Conservation (phyloP, 2,888 invertebrate genomes). For the Chesias legatella region DNA sequence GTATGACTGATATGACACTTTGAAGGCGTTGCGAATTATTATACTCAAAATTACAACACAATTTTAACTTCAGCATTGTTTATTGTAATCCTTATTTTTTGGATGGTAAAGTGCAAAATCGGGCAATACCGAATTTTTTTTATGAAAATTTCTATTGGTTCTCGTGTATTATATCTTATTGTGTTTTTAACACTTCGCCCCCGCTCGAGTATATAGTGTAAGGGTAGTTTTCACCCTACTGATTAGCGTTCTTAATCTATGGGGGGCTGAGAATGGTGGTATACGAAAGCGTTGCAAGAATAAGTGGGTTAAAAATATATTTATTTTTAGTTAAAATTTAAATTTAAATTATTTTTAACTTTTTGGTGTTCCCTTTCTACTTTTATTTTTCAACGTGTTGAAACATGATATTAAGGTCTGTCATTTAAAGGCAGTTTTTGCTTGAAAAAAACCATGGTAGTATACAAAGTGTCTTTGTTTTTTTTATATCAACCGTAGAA, state of each 20-base stretch:
- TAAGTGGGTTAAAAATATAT: too few relatives aligned
- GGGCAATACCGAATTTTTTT: constrained; percentile 11
- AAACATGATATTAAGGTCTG: too few relatives aligned
- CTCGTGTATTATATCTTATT: constrained; percentile 66
- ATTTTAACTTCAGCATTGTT: constrained; percentile 21
- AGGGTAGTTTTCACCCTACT: constrained; percentile 75
- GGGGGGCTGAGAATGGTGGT: constrained; percentile 55
- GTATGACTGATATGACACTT: constrained; percentile 79
- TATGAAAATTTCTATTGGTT: constrained; percentile 16
- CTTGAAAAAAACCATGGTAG: too few relatives aligned
- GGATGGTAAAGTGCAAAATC: constrained; percentile 30
- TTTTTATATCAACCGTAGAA: too few relatives aligned
- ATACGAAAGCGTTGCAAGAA: constrained; percentile 33
- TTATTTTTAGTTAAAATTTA: too few relatives aligned
- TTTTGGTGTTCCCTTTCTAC: too few relatives aligned
- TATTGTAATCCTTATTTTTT: constrained; percentile 18
- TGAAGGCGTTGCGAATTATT: constrained; percentile 77
- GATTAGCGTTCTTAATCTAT: constrained; percentile 77
- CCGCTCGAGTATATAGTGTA: constrained; percentile 50
- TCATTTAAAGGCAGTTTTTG: too few relatives aligned
- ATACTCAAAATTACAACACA: constrained; percentile 34
- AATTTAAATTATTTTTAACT: too few relatives aligned
- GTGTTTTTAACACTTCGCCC: constrained; percentile 77
- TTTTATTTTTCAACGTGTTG: background rate
- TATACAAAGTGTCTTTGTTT: too few relatives aligned